A percentile compares a stretch with the other conserved stretches of the same genome.
These are phyloP conservation scores for Loris lydekkerianus DNA, from an alignment of 2,797 vertebrate genomes.

Conservation along the genomic window DNA sequence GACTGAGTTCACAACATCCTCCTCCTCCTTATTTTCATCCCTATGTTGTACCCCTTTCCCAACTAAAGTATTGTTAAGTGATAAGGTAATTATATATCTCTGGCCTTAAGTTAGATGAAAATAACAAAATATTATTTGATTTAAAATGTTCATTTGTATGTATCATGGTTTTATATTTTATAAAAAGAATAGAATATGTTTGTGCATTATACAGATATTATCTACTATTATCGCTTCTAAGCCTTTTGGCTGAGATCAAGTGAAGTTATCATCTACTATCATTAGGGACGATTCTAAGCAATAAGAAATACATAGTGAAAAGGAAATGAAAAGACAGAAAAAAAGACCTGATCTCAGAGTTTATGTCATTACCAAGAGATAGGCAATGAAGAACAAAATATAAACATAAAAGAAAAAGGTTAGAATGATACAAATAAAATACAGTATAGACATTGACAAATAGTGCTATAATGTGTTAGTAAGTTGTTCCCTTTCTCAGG, in stretches of 20 bases:
- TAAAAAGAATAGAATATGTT: background rate
- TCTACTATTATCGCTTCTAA: background rate
- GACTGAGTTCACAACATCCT: no score
- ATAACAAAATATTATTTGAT: background rate
- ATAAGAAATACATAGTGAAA: background rate
- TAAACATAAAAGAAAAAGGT: background rate
- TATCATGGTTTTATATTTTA: background rate
- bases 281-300: background rate
- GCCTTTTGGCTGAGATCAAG: no score
- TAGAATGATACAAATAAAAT: background rate
- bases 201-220: background rate
- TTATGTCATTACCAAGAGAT: background rate
- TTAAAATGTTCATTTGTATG: background rate
- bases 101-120: background rate
- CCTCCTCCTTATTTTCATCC: no score
- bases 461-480: fast-evolving
- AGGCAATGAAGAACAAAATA: background rate
- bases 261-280: background rate
- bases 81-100: background rate
- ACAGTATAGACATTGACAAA: background rate
- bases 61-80: no score
- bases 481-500: background rate
- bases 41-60: no score
- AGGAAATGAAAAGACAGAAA: background rate
- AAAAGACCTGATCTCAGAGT: background rate